Evolutionary conservation across 2,888 invertebrate genomes (phyloP), one percentile per base, ranked within the genome.

Genomic region (Lamellibrachia satsuma): DNA sequence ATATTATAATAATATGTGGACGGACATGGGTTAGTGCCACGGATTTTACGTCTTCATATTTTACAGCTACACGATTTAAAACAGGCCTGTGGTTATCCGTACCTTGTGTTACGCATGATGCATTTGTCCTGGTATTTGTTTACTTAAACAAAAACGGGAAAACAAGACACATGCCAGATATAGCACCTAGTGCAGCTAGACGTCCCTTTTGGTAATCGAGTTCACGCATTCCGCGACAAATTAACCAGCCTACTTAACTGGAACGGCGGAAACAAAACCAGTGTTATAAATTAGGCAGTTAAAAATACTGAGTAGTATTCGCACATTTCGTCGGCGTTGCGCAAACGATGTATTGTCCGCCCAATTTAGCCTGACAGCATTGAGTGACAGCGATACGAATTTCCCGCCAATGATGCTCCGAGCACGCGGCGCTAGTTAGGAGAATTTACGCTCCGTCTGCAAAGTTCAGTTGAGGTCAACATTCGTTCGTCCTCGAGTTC

Each of bases 291-390:
- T 75, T n/a, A 75, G 75, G 15, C 75, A 75, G 22, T 75, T 75
- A n/a, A 22, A 75, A 75, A 22, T 75, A 75, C 75, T n/a, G 75
- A 75, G 75, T 75, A 11, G 75, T 75, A 75, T 75, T 75, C 75
- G 75, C 75, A 75, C 75, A 75, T 75, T 75, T 75, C 75, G 75
- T 75, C 75, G 75, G 22, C 75, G 75, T 75, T 75, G 75, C 75
- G 75, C 75, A n/a, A 75, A 75, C n/a, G 75, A 75, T 22, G 75
- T 75, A 75, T 75, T 75, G 75, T 75, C 75, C 75, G 22, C 75
- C 75, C 75, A 75, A 75, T 75, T 75, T 75, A 75, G 75, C 75
- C n/a, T 75, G 75, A 75, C 75, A 75, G 75, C 75, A 75, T 75
- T 75, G 75, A 75, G 75, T 75, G 75, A 75, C 75, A 75, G 75